phyloP scores from a whole-genome alignment of 2,888 invertebrate species.

The Stegana nigrithorax region DNA sequence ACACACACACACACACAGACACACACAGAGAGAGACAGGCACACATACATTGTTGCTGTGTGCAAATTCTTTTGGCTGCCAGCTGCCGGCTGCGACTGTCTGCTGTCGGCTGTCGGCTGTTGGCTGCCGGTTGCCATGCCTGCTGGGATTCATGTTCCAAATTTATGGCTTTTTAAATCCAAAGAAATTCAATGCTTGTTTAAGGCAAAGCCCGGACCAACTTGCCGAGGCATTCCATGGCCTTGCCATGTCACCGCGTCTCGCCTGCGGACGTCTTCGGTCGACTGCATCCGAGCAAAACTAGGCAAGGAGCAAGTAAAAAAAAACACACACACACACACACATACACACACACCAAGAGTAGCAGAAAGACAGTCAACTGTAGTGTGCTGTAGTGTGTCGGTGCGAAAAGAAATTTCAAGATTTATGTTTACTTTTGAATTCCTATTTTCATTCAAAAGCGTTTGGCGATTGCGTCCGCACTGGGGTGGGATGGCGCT shows the following conservation, averaged over 20 bases:
- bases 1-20: neutral
- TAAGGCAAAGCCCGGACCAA: constrained; percentile 37
- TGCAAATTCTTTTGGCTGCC: no score
- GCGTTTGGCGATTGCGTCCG: constrained; percentile 20
- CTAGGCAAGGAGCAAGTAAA: no score
- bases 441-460: constrained; percentile 32
- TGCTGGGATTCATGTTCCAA: constrained; percentile 29
- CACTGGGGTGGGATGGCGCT: neutral
- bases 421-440: constrained; percentile 45
- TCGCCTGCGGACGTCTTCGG: no score
- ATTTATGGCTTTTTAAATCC: constrained; percentile 54
- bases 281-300: no score
- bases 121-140: neutral
- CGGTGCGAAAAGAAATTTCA: constrained; percentile 25
- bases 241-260: no score
- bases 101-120: neutral
- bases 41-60: no score
- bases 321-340: neutral
- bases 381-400: no score
- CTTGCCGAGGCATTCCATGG: no score
- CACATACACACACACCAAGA: constrained; percentile 7
- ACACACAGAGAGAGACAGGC: neutral
- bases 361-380: no score
- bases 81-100: constrained; percentile 23
- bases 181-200: constrained; percentile 51